These are phyloP conservation scores for Anthoptus insignis DNA, from an alignment of 2,888 invertebrate species.

Conservation along the genomic window DNA sequence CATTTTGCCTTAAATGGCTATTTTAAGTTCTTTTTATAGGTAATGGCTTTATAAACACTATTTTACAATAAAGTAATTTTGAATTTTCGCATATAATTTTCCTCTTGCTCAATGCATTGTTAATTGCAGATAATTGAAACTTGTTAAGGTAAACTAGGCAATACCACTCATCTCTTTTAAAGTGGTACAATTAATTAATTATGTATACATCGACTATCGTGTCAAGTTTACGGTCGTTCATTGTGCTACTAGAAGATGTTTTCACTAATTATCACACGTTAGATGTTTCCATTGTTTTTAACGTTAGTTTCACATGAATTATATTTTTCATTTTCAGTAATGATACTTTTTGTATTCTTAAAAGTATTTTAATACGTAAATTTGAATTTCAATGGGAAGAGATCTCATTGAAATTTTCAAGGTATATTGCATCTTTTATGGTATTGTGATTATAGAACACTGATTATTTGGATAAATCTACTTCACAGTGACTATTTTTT, in stretches of 20 bases:
- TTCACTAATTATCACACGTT: conserved; percentile 56
- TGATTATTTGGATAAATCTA: no score
- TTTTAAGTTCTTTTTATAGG: not conserved
- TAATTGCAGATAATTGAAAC: conserved; percentile 3
- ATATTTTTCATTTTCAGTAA: conserved; percentile 26
- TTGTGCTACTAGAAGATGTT: conserved; percentile 55
- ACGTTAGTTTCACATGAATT: conserved; percentile 21
- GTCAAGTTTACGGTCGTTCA: conserved; percentile 66
- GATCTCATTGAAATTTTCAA: no score
- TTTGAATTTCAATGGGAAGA: not conserved
- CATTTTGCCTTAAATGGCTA: not conserved
- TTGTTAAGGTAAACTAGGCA: conserved; percentile 4
- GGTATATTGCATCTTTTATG: not conserved
- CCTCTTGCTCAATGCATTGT: not conserved
- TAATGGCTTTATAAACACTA: not conserved
- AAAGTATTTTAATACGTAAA: not conserved
- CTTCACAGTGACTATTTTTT: no score
- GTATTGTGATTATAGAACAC: no score
- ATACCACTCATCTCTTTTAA: conserved; percentile 19
- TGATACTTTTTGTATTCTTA: conserved; percentile 1
- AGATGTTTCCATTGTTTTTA: conserved; percentile 38
- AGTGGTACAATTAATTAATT: conserved; percentile 39
- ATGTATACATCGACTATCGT: conserved; percentile 45
- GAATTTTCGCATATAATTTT: not conserved
- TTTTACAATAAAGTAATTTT: no score